Conservation (phyloP, 2,797 vertebrate genomes). For the Microctenopoma steveboyesi region DNA sequence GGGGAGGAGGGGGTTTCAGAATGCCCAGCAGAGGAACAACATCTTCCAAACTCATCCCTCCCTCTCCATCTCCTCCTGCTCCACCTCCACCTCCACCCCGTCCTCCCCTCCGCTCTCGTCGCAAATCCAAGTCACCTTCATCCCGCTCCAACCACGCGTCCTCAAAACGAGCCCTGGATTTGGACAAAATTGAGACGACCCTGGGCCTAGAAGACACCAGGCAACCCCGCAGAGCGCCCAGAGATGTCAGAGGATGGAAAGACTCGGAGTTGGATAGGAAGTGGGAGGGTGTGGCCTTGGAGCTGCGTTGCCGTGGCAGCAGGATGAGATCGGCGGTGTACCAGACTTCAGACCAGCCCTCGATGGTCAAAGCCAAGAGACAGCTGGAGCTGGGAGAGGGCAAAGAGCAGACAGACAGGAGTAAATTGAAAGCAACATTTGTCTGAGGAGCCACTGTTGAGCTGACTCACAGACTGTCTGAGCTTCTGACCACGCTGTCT, state of each 20-base stretch:
- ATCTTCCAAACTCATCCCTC: constrained; percentile 52
- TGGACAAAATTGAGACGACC: constrained; percentile 80
- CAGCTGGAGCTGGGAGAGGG: constrained; percentile 56
- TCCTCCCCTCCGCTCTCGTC: constrained; percentile 64
- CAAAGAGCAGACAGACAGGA: constrained; percentile 72
- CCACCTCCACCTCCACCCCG: constrained; percentile 60
- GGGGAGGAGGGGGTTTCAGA: constrained; percentile 64
- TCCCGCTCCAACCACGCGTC: constrained; percentile 67
- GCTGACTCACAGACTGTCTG: constrained; percentile 9
- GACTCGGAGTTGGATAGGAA: constrained; percentile 80
- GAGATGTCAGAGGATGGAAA: constrained; percentile 32
- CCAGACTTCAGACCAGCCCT: constrained; percentile 81
- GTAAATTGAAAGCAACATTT: constrained; percentile 90
- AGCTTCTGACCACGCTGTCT: not conserved
- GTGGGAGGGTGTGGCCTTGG: constrained; percentile 82
- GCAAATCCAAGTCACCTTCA: constrained; percentile 74
- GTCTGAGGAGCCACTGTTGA: constrained; percentile 80
- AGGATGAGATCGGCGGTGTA: constrained; percentile 84
- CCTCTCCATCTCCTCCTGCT: constrained; percentile 50
- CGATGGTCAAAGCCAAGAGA: constrained; percentile 77
- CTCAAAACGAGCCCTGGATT: constrained; percentile 83
- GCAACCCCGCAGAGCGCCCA: constrained; percentile 25
- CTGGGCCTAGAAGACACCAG: constrained; percentile 34
- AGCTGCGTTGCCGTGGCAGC: constrained; percentile 82
- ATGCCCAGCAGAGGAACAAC: constrained; percentile 67